Conservation (phyloP, 1,140 invertebrate species). For the Eufriesea mexicana region DNA sequence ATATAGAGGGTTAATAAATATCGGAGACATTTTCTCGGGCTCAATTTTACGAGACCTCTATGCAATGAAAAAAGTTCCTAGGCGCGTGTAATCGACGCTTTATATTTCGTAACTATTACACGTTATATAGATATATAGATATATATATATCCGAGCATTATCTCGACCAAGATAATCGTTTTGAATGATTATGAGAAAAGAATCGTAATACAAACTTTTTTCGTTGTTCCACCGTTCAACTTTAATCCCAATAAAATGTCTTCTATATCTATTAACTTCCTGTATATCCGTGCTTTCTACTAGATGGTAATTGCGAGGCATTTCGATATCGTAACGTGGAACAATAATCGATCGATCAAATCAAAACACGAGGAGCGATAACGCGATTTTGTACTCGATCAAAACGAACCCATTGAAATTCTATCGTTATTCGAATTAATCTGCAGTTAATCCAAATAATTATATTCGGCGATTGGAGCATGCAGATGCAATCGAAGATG, state of each 20-base stretch:
- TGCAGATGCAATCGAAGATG: not conserved
- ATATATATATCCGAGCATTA: not conserved
- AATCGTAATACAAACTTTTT: conserved; percentile 3
- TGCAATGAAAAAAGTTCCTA: conserved; percentile 24
- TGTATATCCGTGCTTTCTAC: conserved; percentile 32
- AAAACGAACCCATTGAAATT: not conserved
- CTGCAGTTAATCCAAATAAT: not conserved
- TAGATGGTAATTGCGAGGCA: conserved; percentile 19
- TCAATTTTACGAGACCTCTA: not conserved
- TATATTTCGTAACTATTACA: not conserved
- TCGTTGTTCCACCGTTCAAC: conserved; percentile 3
- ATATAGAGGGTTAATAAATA: not conserved
- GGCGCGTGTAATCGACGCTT: not conserved
- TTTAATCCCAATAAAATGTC: not conserved
- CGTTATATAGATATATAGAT: too few species aligned
- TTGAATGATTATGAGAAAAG: not conserved
- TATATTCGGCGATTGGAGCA: not conserved
- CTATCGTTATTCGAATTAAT: not conserved
- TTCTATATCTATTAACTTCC: conserved; percentile 7
- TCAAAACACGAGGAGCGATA: not conserved
- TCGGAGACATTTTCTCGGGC: conserved; percentile 6
- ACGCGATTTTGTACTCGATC: not conserved
- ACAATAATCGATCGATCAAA: conserved; percentile 13
- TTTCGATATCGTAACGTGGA: conserved; percentile 35
- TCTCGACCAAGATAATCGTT: conserved; percentile 16